Evolutionary conservation across 53 echinoderm and acorn worm species (phyloP), one percentile per base, ranked within the genome.

Genomic region (Henricia sp.): DNA sequence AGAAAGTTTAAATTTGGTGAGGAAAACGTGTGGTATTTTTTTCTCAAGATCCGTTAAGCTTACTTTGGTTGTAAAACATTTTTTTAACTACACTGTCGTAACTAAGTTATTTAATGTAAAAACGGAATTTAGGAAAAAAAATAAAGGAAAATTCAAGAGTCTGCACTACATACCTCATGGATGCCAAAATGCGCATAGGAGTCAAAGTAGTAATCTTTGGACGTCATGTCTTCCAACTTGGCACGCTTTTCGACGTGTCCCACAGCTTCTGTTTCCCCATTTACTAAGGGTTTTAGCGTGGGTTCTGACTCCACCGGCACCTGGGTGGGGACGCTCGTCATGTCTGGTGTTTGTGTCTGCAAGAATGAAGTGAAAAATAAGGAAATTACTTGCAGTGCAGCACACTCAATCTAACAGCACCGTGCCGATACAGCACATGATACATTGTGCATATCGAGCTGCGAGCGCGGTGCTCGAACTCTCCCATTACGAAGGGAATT

Each of bases 161-260:
- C n/a, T n/a, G n/a, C n/a, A n/a, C n/a, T n/a, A 37, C 88, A n/a
- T 69, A 99, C 99, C 93, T 99, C 99, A 62, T 99, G 99, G 53
- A 99, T 99, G 51, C 99, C 99, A 86, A 99, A 99, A 68, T 94
- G 95, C 38, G 99, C 99, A 64, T 99, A 95, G 30, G 99, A 99
- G 77, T 94, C 94, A 74, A 99, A 99, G 76, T 99, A 99, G 80
- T 99, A 99, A 46, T 99, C 99, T 52, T 87, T 99, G 1, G 99
- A 99, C 3, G 94, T 99, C 99, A 99, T 99, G 2, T 90, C 92
- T 37, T 91, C 94, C 57, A 84, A 52, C 53, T 88, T 88, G 9
- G 82, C 52, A 17, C 91, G 82, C 89, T 89, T 88, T 19, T 84
- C 87, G 21, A 82, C 44, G 72, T 87, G 68, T 21, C 68, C 84